Percentiles rank a stretch among this genome's conserved stretches.
Evolutionary conservation across 2,888 invertebrate genomes (phyloP).

Genomic region (Eumerus sabulonum): DNA sequence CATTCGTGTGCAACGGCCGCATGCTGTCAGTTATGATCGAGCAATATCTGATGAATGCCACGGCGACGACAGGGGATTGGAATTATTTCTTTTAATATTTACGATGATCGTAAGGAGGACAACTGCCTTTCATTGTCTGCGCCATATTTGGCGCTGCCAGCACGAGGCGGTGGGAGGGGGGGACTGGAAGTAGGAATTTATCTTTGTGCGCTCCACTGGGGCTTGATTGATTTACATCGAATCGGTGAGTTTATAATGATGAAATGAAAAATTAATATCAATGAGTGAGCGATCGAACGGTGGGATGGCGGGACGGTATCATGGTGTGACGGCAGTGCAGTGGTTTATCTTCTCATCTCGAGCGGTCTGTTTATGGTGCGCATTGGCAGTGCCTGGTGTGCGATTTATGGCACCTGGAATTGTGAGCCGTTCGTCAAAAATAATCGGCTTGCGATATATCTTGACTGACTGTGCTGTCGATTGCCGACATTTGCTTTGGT

Average conservation of each 20-base stretch:
- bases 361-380: conserved; percentile 63
- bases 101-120: conserved; percentile 67
- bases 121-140: conserved; percentile 64
- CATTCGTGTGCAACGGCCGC: conserved; percentile 7
- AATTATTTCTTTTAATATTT: conserved; percentile 67
- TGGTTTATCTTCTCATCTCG: conserved; percentile 54
- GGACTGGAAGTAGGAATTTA: conserved; percentile 26
- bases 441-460: conserved; percentile 49
- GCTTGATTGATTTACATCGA: conserved; percentile 68
- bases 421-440: conserved; percentile 56
- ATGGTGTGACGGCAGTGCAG: conserved; percentile 19
- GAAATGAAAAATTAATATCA: conserved; percentile 68
- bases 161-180: no score
- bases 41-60: conserved; percentile 61
- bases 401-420: conserved; percentile 65
- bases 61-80: conserved; percentile 39
- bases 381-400: conserved; percentile 57
- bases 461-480: conserved; percentile 26
- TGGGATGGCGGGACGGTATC: not conserved
- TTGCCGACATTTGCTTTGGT: not conserved
- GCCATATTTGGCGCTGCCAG: conserved; percentile 56
- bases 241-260: conserved; percentile 68
- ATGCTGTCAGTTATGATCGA: conserved; percentile 62
- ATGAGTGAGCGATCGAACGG: conserved; percentile 30
- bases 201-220: conserved; percentile 37